Base-by-base conservation (phyloP, 2,797 vertebrate species). In the Lepus townsendii region DNA sequence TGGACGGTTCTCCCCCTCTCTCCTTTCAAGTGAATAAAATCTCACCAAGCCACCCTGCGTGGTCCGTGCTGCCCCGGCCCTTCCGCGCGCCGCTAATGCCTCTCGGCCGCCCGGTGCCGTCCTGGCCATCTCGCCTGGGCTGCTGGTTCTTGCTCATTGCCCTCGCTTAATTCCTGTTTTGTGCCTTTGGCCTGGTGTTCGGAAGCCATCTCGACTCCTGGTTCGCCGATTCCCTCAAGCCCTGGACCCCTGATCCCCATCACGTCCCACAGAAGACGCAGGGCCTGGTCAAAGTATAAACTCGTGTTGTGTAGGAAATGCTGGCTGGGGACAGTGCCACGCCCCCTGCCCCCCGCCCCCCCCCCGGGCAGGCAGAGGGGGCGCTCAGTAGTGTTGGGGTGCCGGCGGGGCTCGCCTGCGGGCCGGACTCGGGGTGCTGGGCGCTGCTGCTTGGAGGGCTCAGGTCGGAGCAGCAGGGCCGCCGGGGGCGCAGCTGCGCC, bases 361-460 rank as follows among this genome's bases (percentile, higher is more conserved):
- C 30, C 83, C 17, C 54, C 54, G 54, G 54, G 42, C 42, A 42
- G 42, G 42, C 42, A 42, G 42, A 42, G 8, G 42, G 42, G 42
- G 42, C 42, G 42, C 42, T 42, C 42, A 42, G 42, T 42, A 42
- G 42, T 42, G 42, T 42, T 42, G 42, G 42, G 42, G 42, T 42
- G 42, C 42, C 8, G 42, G 42, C 42, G 42, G 42, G 42, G 42
- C 42, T 8, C 42, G 42, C 42, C 42, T 42, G 42, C 42, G 42
- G 42, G 7, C 27, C 65, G 78, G 60, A 7, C 85, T 50, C 47
- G n/a, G 52, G 50, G 82, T 92, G 50, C 19, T 52, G 32, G 52
- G 30, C 42, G 54, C 93, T 95, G 95, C 97, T 9, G 79, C 96
- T 83, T 86, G 92, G 96, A 97, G 95, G 96, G 96, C 97, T 97